Base-by-base conservation (phyloP, 2,797 vertebrate species). In the Coregonus suidteri region DNA sequence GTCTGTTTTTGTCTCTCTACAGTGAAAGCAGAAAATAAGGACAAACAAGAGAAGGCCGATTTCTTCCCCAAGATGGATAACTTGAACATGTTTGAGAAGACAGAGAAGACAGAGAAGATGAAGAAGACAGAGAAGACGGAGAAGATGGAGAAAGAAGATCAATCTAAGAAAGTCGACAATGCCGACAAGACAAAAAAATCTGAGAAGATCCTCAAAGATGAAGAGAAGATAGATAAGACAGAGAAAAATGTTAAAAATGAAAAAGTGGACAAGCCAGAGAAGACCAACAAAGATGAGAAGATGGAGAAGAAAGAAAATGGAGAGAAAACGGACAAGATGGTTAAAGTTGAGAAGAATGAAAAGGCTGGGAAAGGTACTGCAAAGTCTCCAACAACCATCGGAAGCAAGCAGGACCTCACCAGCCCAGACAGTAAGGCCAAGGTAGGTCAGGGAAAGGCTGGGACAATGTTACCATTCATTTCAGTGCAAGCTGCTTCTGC, bases 381-480 rank as follows among this genome's bases (percentile, higher is more conserved):
- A 1, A 93, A 95, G 69, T 88, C 90, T 41, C 85, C 91, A 18
- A 84, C 94, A 0, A 90, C 93, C 85, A 95, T 92, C 16, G 92
- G 94, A 41, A 92, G 83, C 91, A 98, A 97, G 20, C 59, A 64
- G 88, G 93, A 94, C 75, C 91, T 95, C 20, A 92, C 93, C 31
- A 96, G 95, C 84, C 93, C 95, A 0, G 97, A 98, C 88, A 95
- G 94, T 93, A 99, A 97, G 91, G 73, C 87, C 73, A 99, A 98
- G 97, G 98, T 98, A 70, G 52, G 66, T 25, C 68, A 7, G 25
- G 53, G 53, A 62, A 25, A 69, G 30, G 6, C 20, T 64, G 20
- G 59, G 37, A 76, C 37, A 54, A 52, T 52, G 20, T 3, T 51
- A 18, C 71, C 51, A 71, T 54, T 77, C 75, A 79, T 54, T 47